Conservation (phyloP, 2,888 invertebrate species). For the Phlogophora meticulosa region DNA sequence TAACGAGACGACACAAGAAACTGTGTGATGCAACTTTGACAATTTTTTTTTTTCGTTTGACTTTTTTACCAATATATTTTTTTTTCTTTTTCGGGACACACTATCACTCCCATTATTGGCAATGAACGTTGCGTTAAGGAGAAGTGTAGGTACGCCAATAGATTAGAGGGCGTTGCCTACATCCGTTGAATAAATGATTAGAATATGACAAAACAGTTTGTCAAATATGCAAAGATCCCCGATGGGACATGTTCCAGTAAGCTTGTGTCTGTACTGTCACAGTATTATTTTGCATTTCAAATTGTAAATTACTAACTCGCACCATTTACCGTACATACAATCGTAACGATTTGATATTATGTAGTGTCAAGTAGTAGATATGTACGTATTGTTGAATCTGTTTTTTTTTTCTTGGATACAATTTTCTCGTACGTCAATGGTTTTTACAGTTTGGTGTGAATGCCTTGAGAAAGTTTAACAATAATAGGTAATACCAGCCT, state of each 20-base stretch:
- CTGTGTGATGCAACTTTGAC: neutral
- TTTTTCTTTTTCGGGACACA: neutral
- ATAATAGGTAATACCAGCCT: too few relatives aligned
- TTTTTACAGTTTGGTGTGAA: neutral
- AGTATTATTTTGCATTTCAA: constrained; percentile 76
- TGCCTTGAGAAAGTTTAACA: neutral
- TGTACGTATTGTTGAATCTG: neutral
- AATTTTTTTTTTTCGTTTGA: too few relatives aligned
- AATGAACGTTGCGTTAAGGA: neutral
- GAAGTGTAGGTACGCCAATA: constrained; percentile 39
- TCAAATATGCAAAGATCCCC: constrained; percentile 85
- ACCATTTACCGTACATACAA: constrained; percentile 69
- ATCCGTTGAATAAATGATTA: constrained; percentile 73
- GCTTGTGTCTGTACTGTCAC: constrained; percentile 70
- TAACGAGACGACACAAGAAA: too few relatives aligned
- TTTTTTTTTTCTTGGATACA: neutral
- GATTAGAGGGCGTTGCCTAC: constrained; percentile 46
- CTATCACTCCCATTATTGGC: too few relatives aligned
- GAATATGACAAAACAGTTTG: constrained; percentile 80
- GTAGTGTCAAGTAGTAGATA: constrained; percentile 20
- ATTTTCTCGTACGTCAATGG: too few relatives aligned
- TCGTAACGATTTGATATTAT: constrained; percentile 57
- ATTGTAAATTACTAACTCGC: constrained; percentile 76
- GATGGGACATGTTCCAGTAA: constrained; percentile 70
- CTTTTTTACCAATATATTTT: neutral